A percentile compares a stretch with the other conserved stretches of the same genome.
These are phyloP conservation scores for Lepilemur ruficaudatus DNA, from an alignment of 2,797 vertebrate genomes.

Conservation along the genomic window DNA sequence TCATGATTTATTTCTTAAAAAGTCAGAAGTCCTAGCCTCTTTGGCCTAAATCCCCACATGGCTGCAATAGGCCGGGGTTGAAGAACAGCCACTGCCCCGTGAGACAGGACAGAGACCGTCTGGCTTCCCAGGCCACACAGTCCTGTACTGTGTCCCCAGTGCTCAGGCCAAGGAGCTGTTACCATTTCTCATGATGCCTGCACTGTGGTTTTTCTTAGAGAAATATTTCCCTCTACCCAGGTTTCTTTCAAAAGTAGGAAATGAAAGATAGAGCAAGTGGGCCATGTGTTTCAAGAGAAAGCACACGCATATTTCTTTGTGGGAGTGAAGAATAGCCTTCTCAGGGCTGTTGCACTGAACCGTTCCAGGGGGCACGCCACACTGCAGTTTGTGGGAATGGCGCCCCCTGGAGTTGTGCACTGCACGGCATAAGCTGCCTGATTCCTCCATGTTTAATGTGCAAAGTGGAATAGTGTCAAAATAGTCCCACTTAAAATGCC, in stretches of 20 bases:
- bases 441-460: background rate
- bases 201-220: conserved; percentile 31
- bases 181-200: background rate
- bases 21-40: background rate
- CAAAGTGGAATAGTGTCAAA: background rate
- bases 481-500: background rate
- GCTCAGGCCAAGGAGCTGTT: fast-evolving
- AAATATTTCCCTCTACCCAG: conserved; percentile 30
- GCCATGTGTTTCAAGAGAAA: background rate
- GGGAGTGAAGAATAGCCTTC: background rate
- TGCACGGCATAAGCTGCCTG: background rate
- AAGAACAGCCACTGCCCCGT: fast-evolving
- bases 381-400: background rate
- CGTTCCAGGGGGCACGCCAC: fast-evolving
- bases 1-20: background rate
- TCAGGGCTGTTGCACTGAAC: background rate
- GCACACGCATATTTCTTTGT: background rate
- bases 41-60: background rate
- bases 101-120: background rate
- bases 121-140: background rate
- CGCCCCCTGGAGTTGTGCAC: background rate
- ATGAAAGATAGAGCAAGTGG: background rate
- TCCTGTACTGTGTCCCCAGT: background rate
- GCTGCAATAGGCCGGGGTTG: background rate
- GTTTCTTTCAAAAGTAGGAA: conserved; percentile 26